phyloP scores from a whole-genome alignment of 1,140 invertebrate genomes.

The Drosophila orena region DNA sequence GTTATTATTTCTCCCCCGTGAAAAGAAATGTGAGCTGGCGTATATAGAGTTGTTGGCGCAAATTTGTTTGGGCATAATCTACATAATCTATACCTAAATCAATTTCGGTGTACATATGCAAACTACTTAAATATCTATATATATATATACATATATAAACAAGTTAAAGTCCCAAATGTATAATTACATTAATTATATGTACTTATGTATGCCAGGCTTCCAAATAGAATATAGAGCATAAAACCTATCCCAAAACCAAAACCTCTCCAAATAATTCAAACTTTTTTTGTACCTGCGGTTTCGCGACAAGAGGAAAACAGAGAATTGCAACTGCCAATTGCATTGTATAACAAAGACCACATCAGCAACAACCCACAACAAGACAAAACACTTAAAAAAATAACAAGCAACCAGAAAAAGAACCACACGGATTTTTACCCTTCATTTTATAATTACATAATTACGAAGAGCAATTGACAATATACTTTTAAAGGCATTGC shows the following conservation, averaged over 20 bases:
- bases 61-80: constrained; percentile 27
- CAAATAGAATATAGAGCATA: constrained; percentile 26
- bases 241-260: constrained; percentile 19
- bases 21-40: constrained; percentile 12
- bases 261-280: background rate
- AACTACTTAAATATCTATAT: constrained; percentile 25
- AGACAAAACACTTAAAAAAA: constrained; percentile 24
- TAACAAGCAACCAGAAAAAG: constrained; percentile 11
- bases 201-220: constrained; percentile 36
- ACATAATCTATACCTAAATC: constrained; percentile 17
- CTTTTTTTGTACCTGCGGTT: constrained; percentile 23
- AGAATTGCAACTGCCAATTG: constrained; percentile 74
- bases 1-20: background rate
- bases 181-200: constrained; percentile 39
- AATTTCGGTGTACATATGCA: constrained; percentile 42
- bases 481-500: constrained; percentile 36
- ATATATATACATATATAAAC: background rate
- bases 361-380: constrained; percentile 24
- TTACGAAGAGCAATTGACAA: constrained; percentile 39
- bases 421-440: constrained; percentile 30
- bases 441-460: constrained; percentile 45
- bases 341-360: constrained; percentile 62
- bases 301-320: constrained; percentile 10
- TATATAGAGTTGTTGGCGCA: constrained; percentile 30
- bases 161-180: constrained; percentile 24